phyloP scores from a whole-genome alignment of 1,140 invertebrate species.

The Dinoponera quadriceps region DNA sequence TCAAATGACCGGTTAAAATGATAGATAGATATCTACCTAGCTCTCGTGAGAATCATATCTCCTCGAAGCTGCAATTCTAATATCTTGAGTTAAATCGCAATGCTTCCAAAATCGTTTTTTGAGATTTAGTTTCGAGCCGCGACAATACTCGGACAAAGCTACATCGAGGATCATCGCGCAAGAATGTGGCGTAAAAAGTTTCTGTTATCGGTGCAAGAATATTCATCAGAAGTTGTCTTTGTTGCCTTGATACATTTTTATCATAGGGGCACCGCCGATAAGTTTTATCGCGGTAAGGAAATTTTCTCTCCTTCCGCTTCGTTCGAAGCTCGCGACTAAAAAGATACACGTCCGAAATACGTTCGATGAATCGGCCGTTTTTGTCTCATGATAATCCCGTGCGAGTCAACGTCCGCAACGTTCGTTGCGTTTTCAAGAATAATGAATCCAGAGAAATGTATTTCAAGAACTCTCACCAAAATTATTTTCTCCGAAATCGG shows the following conservation, averaged over 20 bases:
- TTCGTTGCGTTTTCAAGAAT: constrained; percentile 12
- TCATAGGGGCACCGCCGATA: constrained; percentile 48
- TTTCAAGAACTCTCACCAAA: background rate
- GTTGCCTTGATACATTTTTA: constrained; percentile 62
- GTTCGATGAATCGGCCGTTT: constrained; percentile 16
- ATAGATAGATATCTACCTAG: too few relatives aligned
- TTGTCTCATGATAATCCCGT: background rate
- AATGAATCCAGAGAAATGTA: background rate
- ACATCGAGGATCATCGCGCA: background rate
- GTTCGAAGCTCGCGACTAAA: background rate
- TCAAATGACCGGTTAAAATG: constrained; percentile 11
- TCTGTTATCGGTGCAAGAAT: constrained; percentile 58
- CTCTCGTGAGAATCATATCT: too few relatives aligned
- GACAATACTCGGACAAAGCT: too few relatives aligned
- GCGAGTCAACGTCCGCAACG: background rate
- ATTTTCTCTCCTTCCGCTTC: too few relatives aligned
- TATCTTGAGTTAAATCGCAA: too few relatives aligned
- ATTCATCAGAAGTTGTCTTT: constrained; percentile 11
- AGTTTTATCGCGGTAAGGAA: constrained; percentile 60
- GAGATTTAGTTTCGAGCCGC: too few relatives aligned
- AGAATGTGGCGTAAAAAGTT: constrained; percentile 47
- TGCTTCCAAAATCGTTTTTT: too few relatives aligned
- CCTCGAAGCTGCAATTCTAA: too few relatives aligned
- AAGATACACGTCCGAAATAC: background rate
- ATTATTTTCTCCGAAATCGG: background rate